Base-by-base conservation (phyloP, 2,797 vertebrate genomes). In the Lithobates pipiens region DNA sequence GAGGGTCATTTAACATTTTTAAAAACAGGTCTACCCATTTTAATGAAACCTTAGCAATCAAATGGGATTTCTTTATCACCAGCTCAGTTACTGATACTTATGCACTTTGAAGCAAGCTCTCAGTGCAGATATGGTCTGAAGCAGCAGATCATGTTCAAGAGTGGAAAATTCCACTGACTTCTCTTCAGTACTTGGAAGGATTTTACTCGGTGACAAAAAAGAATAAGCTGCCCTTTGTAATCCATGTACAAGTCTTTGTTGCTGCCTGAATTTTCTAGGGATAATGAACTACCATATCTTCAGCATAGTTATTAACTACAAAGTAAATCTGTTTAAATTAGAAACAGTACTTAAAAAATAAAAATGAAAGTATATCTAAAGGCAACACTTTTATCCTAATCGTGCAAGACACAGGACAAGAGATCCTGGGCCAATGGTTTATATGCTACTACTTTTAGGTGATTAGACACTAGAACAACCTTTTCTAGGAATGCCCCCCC, bases 131-230 rank as follows among this genome's bases (percentile, higher is more conserved):
- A 73, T 80, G 84, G 71, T 80, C 67, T 76, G 42, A 57, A 85
- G 77, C 71, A 76, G 72, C 71, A 80, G 84, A 80, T 85, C 84
- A 76, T 76, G 72, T 85, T 85, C 77, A 76, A 75, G 77, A 80
- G 71, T 75, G 77, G 73, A 76, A 79, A 85, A 85, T 85, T 76
- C 84, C 77, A 76, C 68, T 85, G 77, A 54, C 80, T 82, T 27
- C 70, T 36, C 61, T 74, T 50, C 50, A 74, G 70, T 36, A 73
- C 69, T 82, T 82, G 80, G 80, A 63, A 32, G 29, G 10, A 71
- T 50, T 71, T 57, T 71, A 57, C 50, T 36, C 78, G 46, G 21
- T 80, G 25, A 69, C 77, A 54, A 71, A 80, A 46, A 71, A 44
- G 23, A 50, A 71, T 25, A 71, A 71, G 50, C 70, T 29, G 50